Percentiles rank a stretch among this genome's conserved stretches.
Conservation (phyloP, 1,140 invertebrate genomes). For the Leptinotarsa texana region DNA sequence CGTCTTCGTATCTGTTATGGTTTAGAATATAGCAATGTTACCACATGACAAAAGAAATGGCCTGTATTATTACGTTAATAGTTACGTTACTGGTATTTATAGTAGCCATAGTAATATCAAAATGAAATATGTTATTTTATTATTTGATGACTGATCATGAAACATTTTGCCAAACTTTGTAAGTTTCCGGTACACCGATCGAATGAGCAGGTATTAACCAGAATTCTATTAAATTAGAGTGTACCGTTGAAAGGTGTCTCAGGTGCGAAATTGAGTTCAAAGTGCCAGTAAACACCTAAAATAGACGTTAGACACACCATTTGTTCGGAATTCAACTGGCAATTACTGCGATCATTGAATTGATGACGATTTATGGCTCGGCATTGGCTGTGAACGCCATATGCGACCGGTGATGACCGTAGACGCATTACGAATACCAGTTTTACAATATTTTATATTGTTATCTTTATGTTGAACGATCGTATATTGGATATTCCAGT, state of each 20-base stretch:
- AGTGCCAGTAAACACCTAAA: conserved; percentile 29
- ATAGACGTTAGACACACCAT: conserved; percentile 32
- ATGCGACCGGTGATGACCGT: conserved; percentile 18
- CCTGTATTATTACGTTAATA: too few species aligned
- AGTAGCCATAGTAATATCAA: too few species aligned
- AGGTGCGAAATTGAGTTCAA: conserved; percentile 19
- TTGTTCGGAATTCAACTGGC: conserved; percentile 27
- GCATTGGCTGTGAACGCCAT: conserved; percentile 15
- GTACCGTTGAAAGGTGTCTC: conserved; percentile 15
- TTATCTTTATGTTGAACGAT: background rate
- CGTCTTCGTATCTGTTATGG: too few species aligned
- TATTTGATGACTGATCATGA: too few species aligned
- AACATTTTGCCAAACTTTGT: too few species aligned
- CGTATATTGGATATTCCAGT: background rate
- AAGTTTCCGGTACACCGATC: too few species aligned
- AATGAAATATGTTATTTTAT: too few species aligned
- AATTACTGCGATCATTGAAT: conserved; percentile 27
- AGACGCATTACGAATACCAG: conserved; percentile 8
- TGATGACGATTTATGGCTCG: conserved; percentile 23
- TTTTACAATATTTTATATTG: conserved; percentile 16
- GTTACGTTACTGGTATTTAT: too few species aligned
- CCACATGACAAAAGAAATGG: too few species aligned
- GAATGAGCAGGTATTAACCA: too few species aligned
- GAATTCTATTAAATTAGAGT: background rate
- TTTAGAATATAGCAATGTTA: too few species aligned